Evolutionary conservation across 2,888 invertebrate species (phyloP).

Genomic region (Zygaena filipendulae): DNA sequence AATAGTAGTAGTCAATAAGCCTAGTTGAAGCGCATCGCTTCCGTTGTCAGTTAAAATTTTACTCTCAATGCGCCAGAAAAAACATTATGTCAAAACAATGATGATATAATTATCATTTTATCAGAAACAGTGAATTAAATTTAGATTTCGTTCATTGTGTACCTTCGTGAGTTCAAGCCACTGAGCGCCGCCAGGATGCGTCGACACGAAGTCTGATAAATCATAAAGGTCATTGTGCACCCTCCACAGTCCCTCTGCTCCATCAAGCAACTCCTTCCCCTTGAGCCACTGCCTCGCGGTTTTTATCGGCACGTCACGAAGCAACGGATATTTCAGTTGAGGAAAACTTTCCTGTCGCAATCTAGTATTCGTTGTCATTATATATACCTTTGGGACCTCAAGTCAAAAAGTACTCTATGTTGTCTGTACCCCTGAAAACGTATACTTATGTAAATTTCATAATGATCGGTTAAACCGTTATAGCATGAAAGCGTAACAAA

Average conservation of each 20-base stretch:
- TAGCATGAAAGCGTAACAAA: no score
- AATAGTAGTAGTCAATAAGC: no score
- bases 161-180: slow-evolving; percentile 80
- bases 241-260: slow-evolving; percentile 83
- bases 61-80: neutral
- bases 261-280: slow-evolving; percentile 74
- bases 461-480: no score
- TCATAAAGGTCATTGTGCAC: slow-evolving; percentile 86
- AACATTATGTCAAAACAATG: neutral
- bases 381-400: slow-evolving; percentile 13
- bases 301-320: slow-evolving; percentile 45
- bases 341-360: slow-evolving; percentile 58
- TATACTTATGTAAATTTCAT: no score
- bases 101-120: no score
- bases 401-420: no score
- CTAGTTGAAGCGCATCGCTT: no score
- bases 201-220: slow-evolving; percentile 78
- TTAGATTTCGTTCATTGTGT: no score
- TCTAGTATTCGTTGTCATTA: neutral
- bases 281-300: slow-evolving; percentile 70
- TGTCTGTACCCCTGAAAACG: no score
- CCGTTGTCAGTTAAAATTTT: neutral
- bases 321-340: slow-evolving; percentile 54
- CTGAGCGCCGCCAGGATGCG: slow-evolving; percentile 88
- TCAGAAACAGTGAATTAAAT: no score